Evolutionary conservation across 2,113 vertebrate genomes (phyloP).

Genomic region (Tachycineta bicolor): DNA sequence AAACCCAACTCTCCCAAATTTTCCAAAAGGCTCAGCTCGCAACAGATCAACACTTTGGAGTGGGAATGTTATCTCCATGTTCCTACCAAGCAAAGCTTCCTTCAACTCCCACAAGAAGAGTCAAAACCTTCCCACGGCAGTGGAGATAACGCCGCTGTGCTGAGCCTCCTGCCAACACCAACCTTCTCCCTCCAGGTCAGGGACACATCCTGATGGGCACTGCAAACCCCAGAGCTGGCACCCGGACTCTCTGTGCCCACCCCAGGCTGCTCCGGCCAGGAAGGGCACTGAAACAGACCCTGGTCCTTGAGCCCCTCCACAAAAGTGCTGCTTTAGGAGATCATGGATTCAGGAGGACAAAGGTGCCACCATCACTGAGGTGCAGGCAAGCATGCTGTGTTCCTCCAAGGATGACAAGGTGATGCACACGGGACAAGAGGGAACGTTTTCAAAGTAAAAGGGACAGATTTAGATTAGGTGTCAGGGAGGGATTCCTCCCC

Average conservation of each 20-base stretch:
- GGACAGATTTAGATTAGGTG: not conserved
- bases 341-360: accelerated
- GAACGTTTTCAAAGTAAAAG: not conserved
- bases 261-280: too few relatives aligned
- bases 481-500: not conserved
- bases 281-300: accelerated
- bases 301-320: accelerated
- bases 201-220: not conserved
- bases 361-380: not conserved
- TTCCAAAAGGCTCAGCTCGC: not conserved
- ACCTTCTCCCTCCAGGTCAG: not conserved
- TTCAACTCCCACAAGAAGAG: not conserved
- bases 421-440: not conserved
- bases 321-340: accelerated
- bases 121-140: not conserved
- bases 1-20: not conserved
- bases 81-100: not conserved
- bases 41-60: accelerated
- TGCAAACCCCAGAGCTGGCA: not conserved
- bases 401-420: not conserved
- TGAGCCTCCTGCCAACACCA: not conserved
- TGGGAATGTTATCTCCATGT: accelerated
- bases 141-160: not conserved
- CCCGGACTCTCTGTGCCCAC: accelerated
- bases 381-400: accelerated